These are phyloP conservation scores for Paramormyrops hopkinsi DNA, from an alignment of 2,797 vertebrate genomes.

Conservation along the genomic window DNA sequence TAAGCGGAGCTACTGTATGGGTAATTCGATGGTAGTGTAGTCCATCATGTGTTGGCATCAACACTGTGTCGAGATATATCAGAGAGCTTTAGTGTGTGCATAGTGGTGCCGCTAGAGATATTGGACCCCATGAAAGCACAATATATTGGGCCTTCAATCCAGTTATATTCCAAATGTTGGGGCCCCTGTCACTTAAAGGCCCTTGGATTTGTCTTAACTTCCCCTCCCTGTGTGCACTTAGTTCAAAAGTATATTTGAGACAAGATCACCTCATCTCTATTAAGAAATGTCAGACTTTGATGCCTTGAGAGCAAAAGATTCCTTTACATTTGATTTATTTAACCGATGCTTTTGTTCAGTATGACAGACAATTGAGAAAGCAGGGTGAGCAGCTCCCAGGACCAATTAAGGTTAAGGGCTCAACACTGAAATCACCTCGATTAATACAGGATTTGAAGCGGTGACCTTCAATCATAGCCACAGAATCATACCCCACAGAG, in stretches of 20 bases:
- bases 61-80: background rate
- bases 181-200: background rate
- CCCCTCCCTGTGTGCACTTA: background rate
- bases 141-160: background rate
- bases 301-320: background rate
- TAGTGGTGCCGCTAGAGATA: background rate
- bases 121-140: background rate
- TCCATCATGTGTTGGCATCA: background rate
- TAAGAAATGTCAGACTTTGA: background rate
- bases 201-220: background rate
- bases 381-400: background rate
- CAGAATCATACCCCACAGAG: background rate
- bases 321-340: background rate
- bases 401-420: background rate
- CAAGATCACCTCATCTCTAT: background rate
- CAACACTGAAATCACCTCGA: background rate
- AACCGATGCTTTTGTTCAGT: background rate
- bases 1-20: background rate
- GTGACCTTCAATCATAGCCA: background rate
- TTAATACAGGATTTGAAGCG: background rate
- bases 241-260: background rate
- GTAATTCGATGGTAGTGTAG: background rate
- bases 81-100: background rate
- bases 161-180: background rate
- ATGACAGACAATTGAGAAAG: background rate